Evolutionary conservation across 1,140 invertebrate species (phyloP), one percentile per base, ranked within the genome.

Genomic region (Bombus picipes): DNA sequence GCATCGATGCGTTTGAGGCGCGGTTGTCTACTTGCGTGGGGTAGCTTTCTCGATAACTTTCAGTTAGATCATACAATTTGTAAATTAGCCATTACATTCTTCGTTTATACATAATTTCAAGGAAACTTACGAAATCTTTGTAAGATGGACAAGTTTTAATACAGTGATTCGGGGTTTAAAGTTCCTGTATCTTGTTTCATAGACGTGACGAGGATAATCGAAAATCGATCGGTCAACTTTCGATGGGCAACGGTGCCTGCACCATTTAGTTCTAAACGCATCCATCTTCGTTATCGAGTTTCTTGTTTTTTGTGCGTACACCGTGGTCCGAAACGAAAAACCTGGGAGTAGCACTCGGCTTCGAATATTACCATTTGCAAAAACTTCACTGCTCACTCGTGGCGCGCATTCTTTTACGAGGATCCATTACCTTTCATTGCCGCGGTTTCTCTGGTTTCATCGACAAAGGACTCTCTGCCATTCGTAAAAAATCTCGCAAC

Each of bases 211-310:
- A 53, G 25, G 73, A n/a, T 78, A 78, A 78, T 78, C 57, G 75
- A 78, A 78, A 78, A 78, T 78, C 75, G 75, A 78, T 78, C 53
- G 57, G 75, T 65, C 75, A 65, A 37, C 41, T 75, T 75, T 22
- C 28, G 39, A 41, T 22, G 37, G 34, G 25, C 28, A 77, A 32
- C 39, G 41, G 57, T 15, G 37, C 59, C 39, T 41, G 75, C 39
- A 78, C 37, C 57, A 13, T 65, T 59, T 41, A 78, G 59, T 65
- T 78, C 75, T 32, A 66, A 78, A 41, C 75, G 57, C 75, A 78
- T 78, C 75, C 37, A 78, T 78, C 75, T 78, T 78, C 57, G 57
- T 78, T 59, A 65, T 78, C 28, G 57, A 41, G 25, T 65, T 34
- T 65, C 57, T 41, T 41, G 37, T 32, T 41, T 78, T 65, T 78